Percentiles rank a stretch among this genome's conserved stretches.
Conservation (phyloP, 2,888 invertebrate species). For the Xanthostigma xanthostigma region DNA sequence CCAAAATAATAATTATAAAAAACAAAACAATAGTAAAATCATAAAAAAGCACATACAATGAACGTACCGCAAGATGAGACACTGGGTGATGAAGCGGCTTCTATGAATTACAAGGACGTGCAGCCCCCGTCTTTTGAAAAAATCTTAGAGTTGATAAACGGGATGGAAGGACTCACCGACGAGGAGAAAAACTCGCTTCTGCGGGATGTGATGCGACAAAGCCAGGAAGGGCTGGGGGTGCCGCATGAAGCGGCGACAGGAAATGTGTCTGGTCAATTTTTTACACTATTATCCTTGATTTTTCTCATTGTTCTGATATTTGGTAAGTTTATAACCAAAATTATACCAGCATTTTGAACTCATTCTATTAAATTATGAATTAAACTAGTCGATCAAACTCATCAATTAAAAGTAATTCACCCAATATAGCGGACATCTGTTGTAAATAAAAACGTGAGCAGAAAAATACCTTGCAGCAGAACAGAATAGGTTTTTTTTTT, state of each 20-base stretch:
- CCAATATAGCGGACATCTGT: no score
- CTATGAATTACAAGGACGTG: slow-evolving; percentile 20
- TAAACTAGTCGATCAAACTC: no score
- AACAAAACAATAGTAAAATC: no score
- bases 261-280: slow-evolving; percentile 12
- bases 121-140: slow-evolving; percentile 39
- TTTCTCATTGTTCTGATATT: slow-evolving; percentile 13
- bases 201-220: slow-evolving; percentile 27
- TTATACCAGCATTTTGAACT: slow-evolving; percentile 13
- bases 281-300: slow-evolving; percentile 11
- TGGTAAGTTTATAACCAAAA: slow-evolving; percentile 13
- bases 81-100: slow-evolving; percentile 7
- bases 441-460: no score
- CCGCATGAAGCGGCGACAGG: slow-evolving; percentile 13
- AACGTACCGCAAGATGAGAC: no score
- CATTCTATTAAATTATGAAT: no score
- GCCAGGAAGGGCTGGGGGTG: slow-evolving; percentile 5
- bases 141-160: slow-evolving; percentile 39
- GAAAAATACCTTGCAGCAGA: no score
- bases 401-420: no score
- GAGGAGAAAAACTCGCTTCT: slow-evolving; percentile 43
- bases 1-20: no score
- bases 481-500: no score
- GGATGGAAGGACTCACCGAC: slow-evolving; percentile 38
- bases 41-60: no score